Percentiles rank a stretch among this genome's conserved stretches.
Conservation (phyloP, 2,888 invertebrate genomes). For the Panopea generosa region DNA sequence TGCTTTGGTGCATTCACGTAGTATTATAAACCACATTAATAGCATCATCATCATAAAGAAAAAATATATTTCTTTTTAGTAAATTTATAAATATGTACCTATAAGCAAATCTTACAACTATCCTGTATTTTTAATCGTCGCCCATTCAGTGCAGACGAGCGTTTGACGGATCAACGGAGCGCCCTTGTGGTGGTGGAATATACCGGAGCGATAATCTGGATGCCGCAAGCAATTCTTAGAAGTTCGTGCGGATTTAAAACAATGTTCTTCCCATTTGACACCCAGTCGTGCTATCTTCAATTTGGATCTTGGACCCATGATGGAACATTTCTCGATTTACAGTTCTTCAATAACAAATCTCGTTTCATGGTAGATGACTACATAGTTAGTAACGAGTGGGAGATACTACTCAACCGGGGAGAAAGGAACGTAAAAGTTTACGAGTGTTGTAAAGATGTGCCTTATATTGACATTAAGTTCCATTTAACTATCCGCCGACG, state of each 20-base stretch:
- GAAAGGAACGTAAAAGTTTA: slow-evolving; percentile 78
- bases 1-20: too few relatives aligned
- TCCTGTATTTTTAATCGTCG: slow-evolving; percentile 15
- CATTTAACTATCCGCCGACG: slow-evolving; percentile 77
- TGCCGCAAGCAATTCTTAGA: slow-evolving; percentile 83
- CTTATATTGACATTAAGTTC: slow-evolving; percentile 83
- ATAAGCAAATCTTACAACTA: background rate
- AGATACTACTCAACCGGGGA: slow-evolving; percentile 79
- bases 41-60: too few relatives aligned
- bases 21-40: too few relatives aligned
- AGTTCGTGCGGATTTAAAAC: slow-evolving; percentile 84
- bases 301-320: slow-evolving; percentile 85
- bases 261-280: slow-evolving; percentile 84
- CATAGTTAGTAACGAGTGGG: slow-evolving; percentile 84
- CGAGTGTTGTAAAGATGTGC: slow-evolving; percentile 82
- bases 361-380: slow-evolving; percentile 79
- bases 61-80: too few relatives aligned
- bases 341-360: slow-evolving; percentile 68
- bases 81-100: background rate
- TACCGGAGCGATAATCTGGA: slow-evolving; percentile 80
- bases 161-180: slow-evolving; percentile 84
- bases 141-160: slow-evolving; percentile 83
- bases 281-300: slow-evolving; percentile 83
- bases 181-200: slow-evolving; percentile 81
- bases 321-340: slow-evolving; percentile 80